Evolutionary conservation across 2,888 invertebrate genomes (phyloP).

Genomic region (Fragum fragum): DNA sequence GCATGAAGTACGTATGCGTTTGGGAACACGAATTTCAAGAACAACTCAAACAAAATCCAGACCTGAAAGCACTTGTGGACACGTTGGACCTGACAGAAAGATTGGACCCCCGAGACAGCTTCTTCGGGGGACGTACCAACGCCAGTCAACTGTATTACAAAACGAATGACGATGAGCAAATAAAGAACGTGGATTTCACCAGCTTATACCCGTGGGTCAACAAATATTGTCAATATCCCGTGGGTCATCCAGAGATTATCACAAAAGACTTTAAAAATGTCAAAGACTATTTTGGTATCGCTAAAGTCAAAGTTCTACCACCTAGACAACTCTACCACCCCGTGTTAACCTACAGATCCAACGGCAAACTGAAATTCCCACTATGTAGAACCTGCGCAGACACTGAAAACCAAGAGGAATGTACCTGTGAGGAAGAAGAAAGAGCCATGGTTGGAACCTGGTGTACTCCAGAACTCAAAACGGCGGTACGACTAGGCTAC

Average conservation of each 20-base stretch:
- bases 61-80: constrained; percentile 9
- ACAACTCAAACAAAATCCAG: constrained; percentile 30
- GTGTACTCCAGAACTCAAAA: constrained; percentile 81
- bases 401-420: constrained; percentile 68
- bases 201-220: constrained; percentile 68
- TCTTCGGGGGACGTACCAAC: constrained; percentile 76
- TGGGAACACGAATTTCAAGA: constrained; percentile 71
- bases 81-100: constrained; percentile 27
- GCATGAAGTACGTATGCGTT: constrained; percentile 55
- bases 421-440: constrained; percentile 77
- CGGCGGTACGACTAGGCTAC: constrained; percentile 78
- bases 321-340: constrained; percentile 46
- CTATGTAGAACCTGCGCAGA: constrained; percentile 79
- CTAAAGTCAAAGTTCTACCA: constrained; percentile 44
- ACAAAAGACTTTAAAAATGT: constrained; percentile 41
- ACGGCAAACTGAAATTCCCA: constrained; percentile 82
- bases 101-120: constrained; percentile 71
- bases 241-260: constrained; percentile 71
- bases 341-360: constrained; percentile 75
- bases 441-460: constrained; percentile 80
- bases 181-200: constrained; percentile 68
- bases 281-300: constrained; percentile 51
- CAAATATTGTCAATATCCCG: constrained; percentile 71
- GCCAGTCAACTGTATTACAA: constrained; percentile 69
- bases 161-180: constrained; percentile 52